Base-by-base conservation (phyloP, 2,113 vertebrate species). In the Bubo scandiacus region DNA sequence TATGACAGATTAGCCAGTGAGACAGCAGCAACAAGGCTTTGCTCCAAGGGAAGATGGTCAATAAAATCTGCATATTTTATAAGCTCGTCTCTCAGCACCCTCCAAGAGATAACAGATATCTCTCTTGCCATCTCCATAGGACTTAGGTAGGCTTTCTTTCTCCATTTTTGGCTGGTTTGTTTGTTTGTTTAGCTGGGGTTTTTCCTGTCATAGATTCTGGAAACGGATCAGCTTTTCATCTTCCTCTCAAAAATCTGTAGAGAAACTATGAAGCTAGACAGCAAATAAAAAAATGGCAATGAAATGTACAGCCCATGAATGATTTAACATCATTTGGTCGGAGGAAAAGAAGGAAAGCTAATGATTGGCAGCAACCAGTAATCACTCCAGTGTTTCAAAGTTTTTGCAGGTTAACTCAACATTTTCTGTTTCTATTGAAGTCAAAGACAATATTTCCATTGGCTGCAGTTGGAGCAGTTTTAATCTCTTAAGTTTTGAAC, bases 381-480 rank as follows among this genome's bases (percentile, higher is more conserved):
- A 79, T 81, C 34, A 43, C 22, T 86, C 20, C n/a, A 57, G 20
- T 27, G 43, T 89, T 90, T 95, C 81, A 84, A 36, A 84, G 12
- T 45, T 79, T 83, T 82, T 81, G 40, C 65, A 79, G 47, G 88
- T 81, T 72, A 86, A 71, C 34, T 86, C 47, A 45, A 30, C 11
- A 42, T 87, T 72, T 94, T 88, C 36, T 93, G 5, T n/a, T 86
- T 67, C 59, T 91, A 4, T 40, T 94, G 77, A 91, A 91, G 57
- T 75, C 57, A 72, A 93, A 89, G 61, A 59, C 57, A 92, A 8
- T 93, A 86, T 92, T 93, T 92, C 36, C 22, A 58, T 84, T 96
- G 91, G 86, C 92, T 87, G 52, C 36, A 72, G 47, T 15, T 71
- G 45, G 30, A 79, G 25, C 47, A 61, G 36, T 80, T 93, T 87